Base-by-base conservation (phyloP, 2,113 vertebrate species). In the Heterocephalus glaber region DNA sequence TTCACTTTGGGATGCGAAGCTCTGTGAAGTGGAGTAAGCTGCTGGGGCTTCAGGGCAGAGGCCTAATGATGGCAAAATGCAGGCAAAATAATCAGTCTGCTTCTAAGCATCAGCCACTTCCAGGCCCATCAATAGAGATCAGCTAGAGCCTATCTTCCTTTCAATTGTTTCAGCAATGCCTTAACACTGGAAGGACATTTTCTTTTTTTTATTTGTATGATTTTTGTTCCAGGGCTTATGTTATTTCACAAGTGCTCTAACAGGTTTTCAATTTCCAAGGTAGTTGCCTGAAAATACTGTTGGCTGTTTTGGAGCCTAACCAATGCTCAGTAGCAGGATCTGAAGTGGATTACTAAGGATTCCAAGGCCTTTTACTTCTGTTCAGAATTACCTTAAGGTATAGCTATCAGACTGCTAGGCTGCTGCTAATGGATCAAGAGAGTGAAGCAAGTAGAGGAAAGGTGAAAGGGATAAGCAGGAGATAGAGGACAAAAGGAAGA, bases 321-420 rank as follows among this genome's bases (percentile, higher is more conserved):
- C 17, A 19, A 94, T 35, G 96, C 98, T 98, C 98, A 98, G 98
- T 97, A 97, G 98, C 91, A 94, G 98, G 98, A 98, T 98, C 98
- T 98, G 98, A 98, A 96, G 90, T 49, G 97, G 98, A 98, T 99
- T 99, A 98, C 98, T 98, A 97, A 98, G 98, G 98, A 98, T 98
- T 99, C 98, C 91, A 94, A 96, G 97, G 98, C 98, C 98, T 98
- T 99, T 98, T 98, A 97, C 98, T 98, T 98, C 98, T 98, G 98
- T 98, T 98, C 98, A 98, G 98, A 98, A 98, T 99, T 98, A 98
- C 98, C 98, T 98, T 98, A 98, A 98, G 97, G 97, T 97, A 98
- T 94, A 98, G 98, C 94, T 97, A 96, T 98, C 98, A 98, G 98
- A 98, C 97, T 97, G 96, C 97, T 96, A 96, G 97, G 95, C 97